Conservation (phyloP, 1,140 invertebrate genomes). For the Diabrotica undecimpunctata region DNA sequence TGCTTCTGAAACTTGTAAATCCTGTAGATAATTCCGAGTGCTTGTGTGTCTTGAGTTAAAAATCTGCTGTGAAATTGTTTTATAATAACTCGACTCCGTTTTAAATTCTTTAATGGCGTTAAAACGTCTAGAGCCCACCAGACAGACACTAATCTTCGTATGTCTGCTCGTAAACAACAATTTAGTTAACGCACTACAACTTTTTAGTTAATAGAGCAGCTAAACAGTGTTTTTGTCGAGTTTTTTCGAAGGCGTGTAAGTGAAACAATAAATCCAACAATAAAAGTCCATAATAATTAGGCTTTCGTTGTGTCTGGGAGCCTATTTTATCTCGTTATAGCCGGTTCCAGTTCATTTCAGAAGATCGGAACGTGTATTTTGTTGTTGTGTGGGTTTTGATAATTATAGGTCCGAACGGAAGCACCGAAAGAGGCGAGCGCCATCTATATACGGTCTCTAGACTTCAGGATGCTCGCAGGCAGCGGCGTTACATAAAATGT, state of each 20-base stretch:
- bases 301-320: constrained; percentile 15
- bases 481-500: too few species aligned
- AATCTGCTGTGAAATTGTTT: too few species aligned
- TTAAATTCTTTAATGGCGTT: too few species aligned
- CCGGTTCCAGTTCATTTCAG: constrained; percentile 25
- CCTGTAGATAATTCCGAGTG: too few species aligned
- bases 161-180: too few species aligned
- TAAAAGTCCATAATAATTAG: constrained; percentile 36
- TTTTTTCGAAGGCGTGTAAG: neutral
- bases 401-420: constrained; percentile 43
- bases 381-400: constrained; percentile 38
- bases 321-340: constrained; percentile 33
- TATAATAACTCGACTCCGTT: too few species aligned
- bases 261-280: constrained; percentile 14
- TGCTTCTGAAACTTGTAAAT: too few species aligned
- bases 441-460: constrained; percentile 22
- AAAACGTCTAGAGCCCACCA: too few species aligned
- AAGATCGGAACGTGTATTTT: constrained; percentile 27
- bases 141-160: too few species aligned
- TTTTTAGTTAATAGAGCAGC: neutral
- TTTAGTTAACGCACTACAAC: neutral
- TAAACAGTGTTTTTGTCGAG: neutral
- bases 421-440: constrained; percentile 23
- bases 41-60: too few species aligned
- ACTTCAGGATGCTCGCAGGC: too few species aligned